Evolutionary conservation across 2,113 vertebrate species (phyloP), one percentile per base, ranked within the genome.

Genomic region (Platichthys flesus): DNA sequence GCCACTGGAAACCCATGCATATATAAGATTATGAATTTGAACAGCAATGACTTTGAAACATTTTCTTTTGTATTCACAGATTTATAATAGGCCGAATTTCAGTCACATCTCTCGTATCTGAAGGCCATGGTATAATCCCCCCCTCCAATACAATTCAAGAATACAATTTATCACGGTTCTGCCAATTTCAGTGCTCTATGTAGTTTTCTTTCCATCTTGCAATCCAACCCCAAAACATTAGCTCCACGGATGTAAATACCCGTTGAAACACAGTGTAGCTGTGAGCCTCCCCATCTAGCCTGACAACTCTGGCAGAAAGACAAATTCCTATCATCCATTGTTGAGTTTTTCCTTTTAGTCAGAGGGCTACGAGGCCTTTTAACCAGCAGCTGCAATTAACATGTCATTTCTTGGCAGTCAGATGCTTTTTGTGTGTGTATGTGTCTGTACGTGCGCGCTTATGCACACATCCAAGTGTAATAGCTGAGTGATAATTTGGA

Each of bases 361-460:
- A 68, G 73, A 79, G 84, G 75, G 69, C 82, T 81, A 75, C 75
- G 67, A 67, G 79, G 79, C 74, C 74, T 88, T 83, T 86, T 87
- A 86, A 85, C 79, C 71, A 84, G 79, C 42, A 51, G 81, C 79
- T 69, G 71, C 78, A 89, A 91, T 92, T 91, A 89, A 82, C 83
- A 85, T 77, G 79, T 88, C 81, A 86, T 85, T 81, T 78, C 74
- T 89, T 88, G 84, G 83, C 84, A 88, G 90, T 88, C 79, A 85
- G 70, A 82, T 64, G 18, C 55, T 49, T 16, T 49, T 37, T 57
- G 52, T 23, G 35, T 23, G 42, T 73, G 61, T 65, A 52, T 23
- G 24, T 83, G 61, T 68, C 31, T 75, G 28, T 57, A 54, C 61
- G 67, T 78, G 67, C 79, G 54, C 52, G 52, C n/a, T 15, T 24